Base-by-base conservation (phyloP, 1,140 invertebrate genomes). In the Daktulosphaira vitifoliae region DNA sequence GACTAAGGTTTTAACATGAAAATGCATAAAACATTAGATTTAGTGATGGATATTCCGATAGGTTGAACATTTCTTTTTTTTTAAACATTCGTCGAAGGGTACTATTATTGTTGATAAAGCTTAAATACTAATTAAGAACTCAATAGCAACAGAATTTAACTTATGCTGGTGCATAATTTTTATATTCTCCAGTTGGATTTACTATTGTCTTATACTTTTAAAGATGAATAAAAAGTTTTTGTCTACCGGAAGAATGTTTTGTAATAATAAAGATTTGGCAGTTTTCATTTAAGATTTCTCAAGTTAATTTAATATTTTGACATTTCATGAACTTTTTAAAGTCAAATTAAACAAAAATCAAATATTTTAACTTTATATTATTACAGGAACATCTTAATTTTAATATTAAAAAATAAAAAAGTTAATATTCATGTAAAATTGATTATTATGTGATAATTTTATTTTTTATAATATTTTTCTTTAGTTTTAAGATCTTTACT, bases 51-150 rank as follows among this genome's bases (percentile, higher is more conserved):
- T 18, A 16, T 46, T 11, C 26, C 11, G n/a, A 48, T 46, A 48
- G 25, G 18, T 42, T 44, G 39, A 59, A 59, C 9, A 56, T 25
- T 59, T n/a, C n/a, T n/a, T n/a, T n/a, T n/a, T 46, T 59, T 18
- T 5, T 62, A 62, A 48, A 62, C 25, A 46, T 25, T 48, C n/a
- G 16, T n/a, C 11, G 26, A 16, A 16, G 22, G 39, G 38, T 29
- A 62, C 44, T 46, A 39, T 62, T 62, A 62, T 62, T 48, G 56
- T 62, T 62, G 46, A 62, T 6, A 62, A 62, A 39, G 56, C 42
- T 62, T 62, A 62, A 33, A 62, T 33, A 48, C 56, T 62, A 62
- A 62, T 62, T 62, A 62, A 48, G 25, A 62, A 46, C 56, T 48
- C 39, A 26, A 62, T 33, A 62, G 29, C 26, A 18, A 33, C 44